Conservation (phyloP, 2,888 invertebrate species). For the Seira ritae region DNA sequence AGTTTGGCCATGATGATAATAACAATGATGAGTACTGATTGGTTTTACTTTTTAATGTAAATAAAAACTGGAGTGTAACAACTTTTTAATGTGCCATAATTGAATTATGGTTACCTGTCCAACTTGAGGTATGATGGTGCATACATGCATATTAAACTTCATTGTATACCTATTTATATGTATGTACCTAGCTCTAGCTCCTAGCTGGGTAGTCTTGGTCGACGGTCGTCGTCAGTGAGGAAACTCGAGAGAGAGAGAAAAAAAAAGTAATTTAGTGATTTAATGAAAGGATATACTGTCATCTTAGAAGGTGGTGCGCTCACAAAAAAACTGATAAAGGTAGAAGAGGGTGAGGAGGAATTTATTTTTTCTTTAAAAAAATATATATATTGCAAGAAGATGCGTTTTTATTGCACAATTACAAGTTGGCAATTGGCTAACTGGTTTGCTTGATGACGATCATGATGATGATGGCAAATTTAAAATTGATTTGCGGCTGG, state of each 20-base stretch:
- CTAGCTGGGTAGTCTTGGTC: no score
- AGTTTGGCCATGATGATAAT: constrained; percentile 1
- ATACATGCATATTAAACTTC: neutral
- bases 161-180: no score
- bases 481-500: constrained; percentile 46
- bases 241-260: neutral
- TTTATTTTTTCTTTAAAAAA: constrained; percentile 21
- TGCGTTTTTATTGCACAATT: constrained; percentile 62
- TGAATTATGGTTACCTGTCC: constrained; percentile 45
- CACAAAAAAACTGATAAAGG: constrained; percentile 26
- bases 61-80: constrained; percentile 42
- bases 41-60: constrained; percentile 31
- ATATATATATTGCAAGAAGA: constrained; percentile 47
- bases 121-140: neutral
- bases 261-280: constrained; percentile 12
- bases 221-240: no score
- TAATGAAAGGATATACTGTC: constrained; percentile 44
- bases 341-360: constrained; percentile 31
- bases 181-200: no score
- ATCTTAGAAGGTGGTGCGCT: constrained; percentile 13
- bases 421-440: constrained; percentile 58
- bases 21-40: constrained; percentile 40
- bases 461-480: neutral
- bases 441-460: constrained; percentile 53
- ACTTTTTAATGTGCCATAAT: constrained; percentile 42